Conservation (phyloP, 2,888 invertebrate genomes). For the Acrobasis consociella region DNA sequence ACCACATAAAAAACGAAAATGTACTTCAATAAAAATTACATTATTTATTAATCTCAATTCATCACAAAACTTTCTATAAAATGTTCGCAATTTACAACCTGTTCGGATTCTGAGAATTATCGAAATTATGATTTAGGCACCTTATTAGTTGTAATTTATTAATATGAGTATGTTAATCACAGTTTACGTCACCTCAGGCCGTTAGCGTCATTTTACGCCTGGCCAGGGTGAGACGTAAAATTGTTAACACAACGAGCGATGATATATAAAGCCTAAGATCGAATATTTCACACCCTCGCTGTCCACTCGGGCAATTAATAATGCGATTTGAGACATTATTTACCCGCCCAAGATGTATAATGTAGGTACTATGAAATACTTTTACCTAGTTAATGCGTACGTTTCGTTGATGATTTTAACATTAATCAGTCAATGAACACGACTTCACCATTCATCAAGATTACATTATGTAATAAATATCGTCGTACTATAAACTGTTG, state of each 20-base stretch:
- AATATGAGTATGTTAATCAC: background rate
- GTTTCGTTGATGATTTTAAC: constrained; percentile 19
- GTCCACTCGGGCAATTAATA: too few species aligned
- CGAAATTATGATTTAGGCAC: background rate
- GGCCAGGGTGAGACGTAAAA: background rate
- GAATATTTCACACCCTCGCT: too few species aligned
- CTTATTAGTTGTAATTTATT: background rate
- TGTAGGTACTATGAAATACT: background rate
- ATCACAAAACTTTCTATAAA: constrained; percentile 7
- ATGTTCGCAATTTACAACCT: background rate
- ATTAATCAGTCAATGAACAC: constrained; percentile 15
- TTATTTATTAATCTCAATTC: constrained; percentile 11
- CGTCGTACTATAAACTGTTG: background rate
- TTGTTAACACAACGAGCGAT: background rate
- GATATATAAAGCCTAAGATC: too few species aligned
- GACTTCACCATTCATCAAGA: constrained; percentile 2
- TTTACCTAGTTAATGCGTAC: background rate
- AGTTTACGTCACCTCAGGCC: too few species aligned
- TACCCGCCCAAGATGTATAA: too few species aligned
- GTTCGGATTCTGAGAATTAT: background rate
- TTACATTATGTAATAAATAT: background rate
- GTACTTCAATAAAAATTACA: background rate
- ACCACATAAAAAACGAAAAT: background rate
- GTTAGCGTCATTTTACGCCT: too few species aligned
- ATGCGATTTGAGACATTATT: too few species aligned